Base-by-base conservation (phyloP, 37 sponge, comb jelly and placozoan genomes). In the Mnemiopsis leidyi region DNA sequence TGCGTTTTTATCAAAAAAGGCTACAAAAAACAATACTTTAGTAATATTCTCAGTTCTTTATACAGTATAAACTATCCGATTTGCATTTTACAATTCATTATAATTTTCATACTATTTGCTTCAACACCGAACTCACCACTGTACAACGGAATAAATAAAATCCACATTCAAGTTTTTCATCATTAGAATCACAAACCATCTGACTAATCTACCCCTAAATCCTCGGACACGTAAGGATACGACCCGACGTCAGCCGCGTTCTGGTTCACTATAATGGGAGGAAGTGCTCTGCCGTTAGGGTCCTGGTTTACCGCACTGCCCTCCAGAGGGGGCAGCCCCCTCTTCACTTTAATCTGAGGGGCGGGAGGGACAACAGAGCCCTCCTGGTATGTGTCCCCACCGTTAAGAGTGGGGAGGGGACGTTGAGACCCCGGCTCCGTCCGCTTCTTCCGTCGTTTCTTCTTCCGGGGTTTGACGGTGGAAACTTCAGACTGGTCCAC, bases 321-420 rank as follows among this genome's bases (percentile, higher is more conserved):
- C 36, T 77, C 79, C 34, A 77, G 79, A 13, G 79, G 79, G 35
- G 79, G 79, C 18, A 77, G 36, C 2, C 79, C 36, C 79, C 79
- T 28, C 79, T 34, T 77, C 36, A 32, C 36, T n/a, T n/a, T n/a
- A n/a, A n/a, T n/a, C 9, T 26, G 32, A 3, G 79, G 79, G 1
- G 32, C 36, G 73, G 73, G 21, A 2, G 16, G 32, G 0, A 16
- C 35, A 3, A 32, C 79, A 2, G 20, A 26, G 36, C 36, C 79
- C 29, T 69, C 73, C 24, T 28, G 24, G 29, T 69, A 28, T 16
- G 79, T 32, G 3, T 77, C 36, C 0, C 36, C 79, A 0, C 34
- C 79, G 34, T 77, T 77, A 28, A 77, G 79, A 16, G 26, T 32
- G 20, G 79, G 79, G 20, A 77, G 79, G 7, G 79, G 79, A 0